Conservation (phyloP, 2,888 invertebrate genomes). For the Linnaemya vulpina region DNA sequence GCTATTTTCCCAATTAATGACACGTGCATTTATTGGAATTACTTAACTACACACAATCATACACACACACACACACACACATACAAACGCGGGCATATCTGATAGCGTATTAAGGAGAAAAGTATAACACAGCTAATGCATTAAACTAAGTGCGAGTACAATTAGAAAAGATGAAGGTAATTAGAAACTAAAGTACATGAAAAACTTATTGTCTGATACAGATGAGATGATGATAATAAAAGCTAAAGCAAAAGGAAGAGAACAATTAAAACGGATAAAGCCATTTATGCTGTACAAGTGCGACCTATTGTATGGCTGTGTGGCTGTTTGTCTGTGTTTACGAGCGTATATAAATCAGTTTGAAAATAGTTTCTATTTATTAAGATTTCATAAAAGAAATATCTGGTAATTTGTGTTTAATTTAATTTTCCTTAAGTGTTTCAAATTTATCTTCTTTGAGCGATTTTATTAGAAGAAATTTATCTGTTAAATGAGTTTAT, state of each 20-base stretch:
- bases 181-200: conserved; percentile 46
- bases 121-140: conserved; percentile 41
- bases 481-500: conserved; percentile 51
- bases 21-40: conserved; percentile 64
- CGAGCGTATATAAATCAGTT: conserved; percentile 9
- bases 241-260: conserved; percentile 24
- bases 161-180: conserved; percentile 61
- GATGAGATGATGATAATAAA: conserved; percentile 46
- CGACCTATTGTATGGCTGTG: neutral
- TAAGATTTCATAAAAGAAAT: neutral
- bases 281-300: conserved; percentile 16
- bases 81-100: neutral
- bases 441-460: neutral
- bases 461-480: conserved; percentile 12
- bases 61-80: neutral
- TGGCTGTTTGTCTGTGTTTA: neutral
- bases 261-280: conserved; percentile 59
- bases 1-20: conserved; percentile 66
- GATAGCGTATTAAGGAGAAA: neutral
- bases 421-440: conserved; percentile 15
- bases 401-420: neutral
- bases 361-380: conserved; percentile 48
- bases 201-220: conserved; percentile 63
- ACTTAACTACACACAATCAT: conserved; percentile 5
- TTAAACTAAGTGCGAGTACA: conserved; percentile 15